Conservation (phyloP, 1,140 invertebrate species). For the Anagrus nilaparvatae region DNA sequence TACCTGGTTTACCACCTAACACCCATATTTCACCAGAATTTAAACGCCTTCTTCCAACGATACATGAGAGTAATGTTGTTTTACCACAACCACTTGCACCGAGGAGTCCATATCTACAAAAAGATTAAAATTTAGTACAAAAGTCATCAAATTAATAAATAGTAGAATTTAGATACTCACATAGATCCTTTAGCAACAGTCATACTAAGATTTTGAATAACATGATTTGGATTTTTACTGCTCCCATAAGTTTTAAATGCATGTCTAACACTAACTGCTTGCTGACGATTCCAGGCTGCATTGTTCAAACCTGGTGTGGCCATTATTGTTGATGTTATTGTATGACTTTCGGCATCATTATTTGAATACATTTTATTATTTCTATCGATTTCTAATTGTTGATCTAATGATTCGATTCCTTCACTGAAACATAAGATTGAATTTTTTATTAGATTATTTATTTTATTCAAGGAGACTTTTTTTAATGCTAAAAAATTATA, state of each 20-base stretch:
- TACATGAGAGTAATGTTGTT: conserved; percentile 77
- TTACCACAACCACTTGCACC: conserved; percentile 80
- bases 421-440: conserved; percentile 18
- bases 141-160: too few species aligned
- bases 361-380: conserved; percentile 9
- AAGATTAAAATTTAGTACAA: too few species aligned
- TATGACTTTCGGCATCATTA: conserved; percentile 18
- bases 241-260: conserved; percentile 81
- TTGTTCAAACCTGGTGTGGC: conserved; percentile 35
- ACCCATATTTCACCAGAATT: conserved; percentile 80
- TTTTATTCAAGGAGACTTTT: too few species aligned
- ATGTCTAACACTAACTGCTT: conserved; percentile 72
- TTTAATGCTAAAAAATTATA: too few species aligned
- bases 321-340: conserved; percentile 25
- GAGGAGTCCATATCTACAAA: conserved; percentile 71
- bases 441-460: too few species aligned
- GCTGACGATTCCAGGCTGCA: conserved; percentile 51
- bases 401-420: conserved; percentile 6
- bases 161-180: too few species aligned
- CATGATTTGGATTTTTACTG: conserved; percentile 69
- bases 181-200: conserved; percentile 85
- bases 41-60: conserved; percentile 70
- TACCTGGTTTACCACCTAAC: conserved; percentile 73
- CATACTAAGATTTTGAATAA: conserved; percentile 80
- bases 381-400: conserved; percentile 12